Evolutionary conservation across 1,140 invertebrate genomes (phyloP).

Genomic region (Drosophila murphyi): DNA sequence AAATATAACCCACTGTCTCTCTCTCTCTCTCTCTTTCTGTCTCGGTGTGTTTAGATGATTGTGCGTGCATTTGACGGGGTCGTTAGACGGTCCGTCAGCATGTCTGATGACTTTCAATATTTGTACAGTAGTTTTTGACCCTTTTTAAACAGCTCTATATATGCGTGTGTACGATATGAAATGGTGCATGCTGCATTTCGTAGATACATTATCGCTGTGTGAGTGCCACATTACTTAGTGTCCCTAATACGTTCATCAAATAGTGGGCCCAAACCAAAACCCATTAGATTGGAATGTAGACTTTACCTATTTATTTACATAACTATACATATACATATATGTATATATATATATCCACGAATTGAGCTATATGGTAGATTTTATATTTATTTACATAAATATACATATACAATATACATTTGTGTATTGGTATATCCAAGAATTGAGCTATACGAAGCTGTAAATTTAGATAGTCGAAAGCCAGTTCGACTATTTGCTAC

Average conservation of each 20-base stretch:
- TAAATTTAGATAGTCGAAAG: not conserved
- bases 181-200: conserved; percentile 50
- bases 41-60: conserved; percentile 54
- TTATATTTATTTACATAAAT: too few relatives aligned
- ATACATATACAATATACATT: not conserved
- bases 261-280: conserved; percentile 38
- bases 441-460: conserved; percentile 3
- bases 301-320: not conserved
- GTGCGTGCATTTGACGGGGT: conserved; percentile 40
- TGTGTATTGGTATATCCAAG: not conserved
- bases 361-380: conserved; percentile 3
- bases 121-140: conserved; percentile 81
- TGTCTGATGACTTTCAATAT: conserved; percentile 71
- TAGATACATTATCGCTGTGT: conserved; percentile 55
- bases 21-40: conserved; percentile 23
- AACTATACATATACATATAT: not conserved
- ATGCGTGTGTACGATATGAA: conserved; percentile 1
- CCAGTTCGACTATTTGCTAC: not conserved
- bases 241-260: conserved; percentile 57
- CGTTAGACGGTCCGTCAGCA: conserved; percentile 40
- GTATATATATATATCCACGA: not conserved
- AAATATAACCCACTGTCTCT: conserved; percentile 17
- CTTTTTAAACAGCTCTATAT: conserved; percentile 78
- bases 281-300: conserved; percentile 45
- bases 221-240: conserved; percentile 44